Percentiles rank a stretch among this genome's conserved stretches.
Evolutionary conservation across 35 echinoderm and acorn worm species (phyloP).

Genomic region (Strongylocentrotus purpuratus): DNA sequence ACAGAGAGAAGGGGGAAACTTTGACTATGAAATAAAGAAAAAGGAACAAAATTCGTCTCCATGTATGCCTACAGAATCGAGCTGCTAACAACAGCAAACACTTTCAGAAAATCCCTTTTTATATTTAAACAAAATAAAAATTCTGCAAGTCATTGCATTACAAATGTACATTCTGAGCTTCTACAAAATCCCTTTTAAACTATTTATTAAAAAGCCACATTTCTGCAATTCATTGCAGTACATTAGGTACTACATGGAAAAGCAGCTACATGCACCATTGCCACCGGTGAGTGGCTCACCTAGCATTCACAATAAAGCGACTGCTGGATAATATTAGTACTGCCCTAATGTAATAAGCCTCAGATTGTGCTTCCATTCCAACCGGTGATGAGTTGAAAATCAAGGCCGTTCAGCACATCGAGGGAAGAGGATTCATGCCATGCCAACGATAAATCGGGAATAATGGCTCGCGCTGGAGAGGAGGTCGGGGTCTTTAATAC

Average conservation of each 20-base stretch:
- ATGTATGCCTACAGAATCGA: no score
- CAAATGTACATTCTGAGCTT: no score
- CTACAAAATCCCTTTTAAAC: no score
- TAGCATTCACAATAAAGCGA: neutral
- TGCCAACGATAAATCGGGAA: neutral
- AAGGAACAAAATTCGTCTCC: no score
- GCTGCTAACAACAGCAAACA: no score
- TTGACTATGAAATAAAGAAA: no score
- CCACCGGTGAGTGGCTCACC: neutral
- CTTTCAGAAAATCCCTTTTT: no score
- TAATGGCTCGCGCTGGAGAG: neutral
- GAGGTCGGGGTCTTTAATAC: neutral
- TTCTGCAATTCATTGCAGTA: neutral
- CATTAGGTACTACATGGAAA: neutral
- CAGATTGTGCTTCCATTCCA: neutral
- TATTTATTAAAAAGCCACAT: neutral
- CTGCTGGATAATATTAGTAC: neutral
- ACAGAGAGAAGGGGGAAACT: no score
- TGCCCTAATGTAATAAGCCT: neutral
- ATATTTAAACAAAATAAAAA: no score
- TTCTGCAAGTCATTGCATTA: no score
- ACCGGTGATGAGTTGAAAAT: neutral
- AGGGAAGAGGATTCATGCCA: neutral
- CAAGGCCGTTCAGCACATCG: neutral
- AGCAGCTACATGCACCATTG: neutral